Conservation (phyloP, 2,888 invertebrate genomes). For the Drosophila quinaria region DNA sequence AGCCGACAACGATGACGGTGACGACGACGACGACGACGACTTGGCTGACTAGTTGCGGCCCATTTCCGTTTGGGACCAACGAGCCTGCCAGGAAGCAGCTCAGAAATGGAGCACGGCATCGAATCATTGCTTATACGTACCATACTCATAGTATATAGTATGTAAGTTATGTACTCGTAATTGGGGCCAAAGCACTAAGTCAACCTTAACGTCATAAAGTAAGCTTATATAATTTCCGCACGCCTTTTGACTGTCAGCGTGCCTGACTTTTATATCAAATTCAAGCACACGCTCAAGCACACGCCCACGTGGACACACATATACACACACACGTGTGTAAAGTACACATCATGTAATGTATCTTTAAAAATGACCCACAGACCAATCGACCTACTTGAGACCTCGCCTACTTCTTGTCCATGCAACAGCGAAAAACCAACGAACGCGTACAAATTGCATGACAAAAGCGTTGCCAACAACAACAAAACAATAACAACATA, state of each 20-base stretch:
- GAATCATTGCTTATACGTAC: conserved; percentile 36
- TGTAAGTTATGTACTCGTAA: conserved; percentile 35
- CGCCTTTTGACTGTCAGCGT: conserved; percentile 50
- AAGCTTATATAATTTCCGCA: conserved; percentile 73
- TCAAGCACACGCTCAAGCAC: conserved; percentile 28
- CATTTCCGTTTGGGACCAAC: conserved; percentile 34
- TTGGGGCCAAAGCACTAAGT: conserved; percentile 60
- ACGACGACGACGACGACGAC: not conserved
- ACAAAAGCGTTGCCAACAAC: conserved; percentile 56
- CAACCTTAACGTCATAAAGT: conserved; percentile 63
- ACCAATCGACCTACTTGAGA: conserved; percentile 68
- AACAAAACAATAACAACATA: conserved; percentile 18
- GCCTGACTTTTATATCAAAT: conserved; percentile 43
- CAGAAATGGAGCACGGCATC: conserved; percentile 60
- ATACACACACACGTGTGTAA: not conserved
- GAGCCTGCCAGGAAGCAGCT: conserved; percentile 47
- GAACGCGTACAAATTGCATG: conserved; percentile 62
- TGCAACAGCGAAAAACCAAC: conserved; percentile 45
- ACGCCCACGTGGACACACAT: conserved; percentile 2
- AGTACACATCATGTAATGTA: conserved; percentile 14
- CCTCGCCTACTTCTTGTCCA: conserved; percentile 53
- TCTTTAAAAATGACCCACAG: conserved; percentile 51
- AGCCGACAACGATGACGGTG: not conserved
- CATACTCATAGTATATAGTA: conserved; percentile 6
- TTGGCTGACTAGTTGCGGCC: conserved; percentile 44